A percentile compares a stretch with the other conserved stretches of the same genome.
These are phyloP conservation scores for Blastomussa wellsi DNA, from an alignment of 92 coral and sea anemone genomes.

Conservation along the genomic window DNA sequence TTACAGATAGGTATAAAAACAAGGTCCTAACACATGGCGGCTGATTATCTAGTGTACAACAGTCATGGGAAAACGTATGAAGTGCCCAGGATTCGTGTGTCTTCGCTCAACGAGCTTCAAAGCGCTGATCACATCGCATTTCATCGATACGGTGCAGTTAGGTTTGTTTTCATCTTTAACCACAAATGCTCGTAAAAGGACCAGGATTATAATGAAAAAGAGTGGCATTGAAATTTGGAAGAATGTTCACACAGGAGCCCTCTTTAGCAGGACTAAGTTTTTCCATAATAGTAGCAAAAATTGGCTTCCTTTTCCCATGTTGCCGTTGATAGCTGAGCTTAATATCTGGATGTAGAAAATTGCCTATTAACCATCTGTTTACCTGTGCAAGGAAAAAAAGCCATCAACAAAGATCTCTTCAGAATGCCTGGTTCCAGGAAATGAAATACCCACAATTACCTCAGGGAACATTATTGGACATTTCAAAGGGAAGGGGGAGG, in stretches of 20 bases:
- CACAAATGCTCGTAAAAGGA: constrained; percentile 67
- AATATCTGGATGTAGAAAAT: background rate
- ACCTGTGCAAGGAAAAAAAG: background rate
- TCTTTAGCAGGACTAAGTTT: constrained; percentile 76
- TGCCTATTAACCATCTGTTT: background rate
- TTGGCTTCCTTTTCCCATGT: constrained; percentile 78
- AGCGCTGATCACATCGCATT: constrained; percentile 38
- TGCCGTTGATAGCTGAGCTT: background rate
- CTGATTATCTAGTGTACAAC: background rate
- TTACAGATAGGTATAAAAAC: no score
- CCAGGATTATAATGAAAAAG: constrained; percentile 70
- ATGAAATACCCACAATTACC: no score
- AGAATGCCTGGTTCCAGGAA: background rate
- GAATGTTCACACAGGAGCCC: constrained; percentile 80
- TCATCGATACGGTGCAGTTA: background rate
- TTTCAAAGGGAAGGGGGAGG: no score
- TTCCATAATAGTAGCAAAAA: constrained; percentile 88
- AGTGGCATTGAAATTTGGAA: constrained; percentile 85
- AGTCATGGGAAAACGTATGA: background rate
- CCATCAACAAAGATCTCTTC: background rate
- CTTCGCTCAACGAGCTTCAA: background rate
- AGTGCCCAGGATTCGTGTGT: constrained; percentile 9
- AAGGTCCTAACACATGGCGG: background rate
- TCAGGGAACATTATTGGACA: no score
- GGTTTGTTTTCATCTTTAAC: constrained; percentile 63